Percentiles rank a stretch among this genome's conserved stretches.
phyloP scores from a whole-genome alignment of 2,888 invertebrate species.

The Cheilosia variabilis region DNA sequence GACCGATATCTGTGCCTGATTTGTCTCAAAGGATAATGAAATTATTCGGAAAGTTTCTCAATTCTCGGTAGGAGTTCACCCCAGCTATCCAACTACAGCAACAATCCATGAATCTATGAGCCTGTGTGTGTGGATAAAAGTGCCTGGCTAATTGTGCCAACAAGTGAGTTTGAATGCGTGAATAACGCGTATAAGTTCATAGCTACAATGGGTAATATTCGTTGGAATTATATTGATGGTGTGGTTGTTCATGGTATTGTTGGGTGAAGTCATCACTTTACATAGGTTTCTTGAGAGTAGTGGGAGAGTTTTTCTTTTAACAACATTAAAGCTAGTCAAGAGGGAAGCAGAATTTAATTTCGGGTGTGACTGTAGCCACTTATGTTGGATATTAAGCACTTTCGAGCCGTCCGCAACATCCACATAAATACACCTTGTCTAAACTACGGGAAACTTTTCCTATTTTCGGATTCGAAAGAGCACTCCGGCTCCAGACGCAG shows the following conservation, averaged over 20 bases:
- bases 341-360: neutral
- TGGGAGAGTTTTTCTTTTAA: neutral
- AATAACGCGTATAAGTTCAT: slow-evolving; percentile 29
- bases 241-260: neutral
- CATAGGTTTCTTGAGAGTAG: neutral
- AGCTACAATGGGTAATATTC: neutral
- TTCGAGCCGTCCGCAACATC: too few species aligned
- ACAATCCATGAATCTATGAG: neutral
- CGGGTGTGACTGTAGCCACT: too few species aligned
- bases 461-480: too few species aligned
- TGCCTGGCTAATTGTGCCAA: slow-evolving; percentile 46
- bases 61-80: slow-evolving; percentile 23
- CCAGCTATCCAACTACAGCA: neutral
- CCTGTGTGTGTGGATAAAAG: neutral
- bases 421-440: too few species aligned
- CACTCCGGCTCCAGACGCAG: too few species aligned
- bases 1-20: slow-evolving; percentile 50
- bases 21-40: slow-evolving; percentile 63
- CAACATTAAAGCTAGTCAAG: too few species aligned
- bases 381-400: too few species aligned
- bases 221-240: slow-evolving; percentile 8
- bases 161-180: slow-evolving; percentile 50
- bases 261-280: neutral
- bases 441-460: too few species aligned
- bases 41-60: slow-evolving; percentile 66